Evolutionary conservation across 2,113 vertebrate species (phyloP).

Genomic region (Apodemus sylvaticus): DNA sequence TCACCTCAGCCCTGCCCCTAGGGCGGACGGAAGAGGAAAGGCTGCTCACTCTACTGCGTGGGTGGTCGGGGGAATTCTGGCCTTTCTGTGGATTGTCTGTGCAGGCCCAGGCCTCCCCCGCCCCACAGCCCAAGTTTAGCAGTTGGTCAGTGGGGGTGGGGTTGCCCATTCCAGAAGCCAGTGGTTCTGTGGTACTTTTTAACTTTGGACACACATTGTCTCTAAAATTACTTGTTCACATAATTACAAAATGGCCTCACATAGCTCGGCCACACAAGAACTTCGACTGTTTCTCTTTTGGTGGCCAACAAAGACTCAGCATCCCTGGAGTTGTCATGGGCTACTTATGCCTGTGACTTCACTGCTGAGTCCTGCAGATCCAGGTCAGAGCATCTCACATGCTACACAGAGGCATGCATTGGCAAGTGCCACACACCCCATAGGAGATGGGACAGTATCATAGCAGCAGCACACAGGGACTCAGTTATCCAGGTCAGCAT

Average conservation of each 20-base stretch:
- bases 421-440: accelerated
- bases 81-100: neutral
- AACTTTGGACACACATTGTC: neutral
- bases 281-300: neutral
- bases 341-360: neutral
- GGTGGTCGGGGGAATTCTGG: neutral
- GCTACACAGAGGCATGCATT: accelerated
- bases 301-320: too few species aligned
- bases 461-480: neutral
- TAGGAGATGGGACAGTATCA: accelerated
- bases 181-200: neutral
- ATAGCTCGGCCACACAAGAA: neutral
- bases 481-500: neutral
- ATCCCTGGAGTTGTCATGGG: neutral
- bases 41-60: neutral
- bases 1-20: neutral
- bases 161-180: neutral
- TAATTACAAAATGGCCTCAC: neutral
- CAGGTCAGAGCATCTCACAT: neutral
- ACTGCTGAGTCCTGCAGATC: accelerated
- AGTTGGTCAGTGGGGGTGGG: neutral
- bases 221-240: too few species aligned
- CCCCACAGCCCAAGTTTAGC: neutral
- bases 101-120: too few species aligned
- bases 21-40: neutral